phyloP scores from a whole-genome alignment of 2,888 invertebrate species.

The Tipula helvola region DNA sequence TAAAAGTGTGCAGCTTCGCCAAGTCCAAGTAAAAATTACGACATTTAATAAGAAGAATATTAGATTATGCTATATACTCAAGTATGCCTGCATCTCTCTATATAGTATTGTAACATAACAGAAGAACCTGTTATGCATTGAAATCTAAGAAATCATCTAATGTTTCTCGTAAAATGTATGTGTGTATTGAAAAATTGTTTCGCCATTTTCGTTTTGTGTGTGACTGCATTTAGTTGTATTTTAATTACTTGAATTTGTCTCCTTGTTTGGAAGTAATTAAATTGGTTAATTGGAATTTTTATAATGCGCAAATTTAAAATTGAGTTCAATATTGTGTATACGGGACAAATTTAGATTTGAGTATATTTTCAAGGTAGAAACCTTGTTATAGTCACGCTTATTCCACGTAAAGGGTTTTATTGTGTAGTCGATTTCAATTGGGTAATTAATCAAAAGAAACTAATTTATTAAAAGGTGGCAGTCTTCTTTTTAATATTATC shows the following conservation, averaged over 20 bases:
- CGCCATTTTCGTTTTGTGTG: background rate
- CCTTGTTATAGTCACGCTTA: too few relatives aligned
- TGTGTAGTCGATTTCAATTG: too few relatives aligned
- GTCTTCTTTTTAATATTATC: too few relatives aligned
- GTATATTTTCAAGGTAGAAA: too few relatives aligned
- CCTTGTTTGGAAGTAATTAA: background rate
- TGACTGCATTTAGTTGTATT: background rate
- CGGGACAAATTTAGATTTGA: too few relatives aligned
- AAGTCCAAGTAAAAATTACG: background rate
- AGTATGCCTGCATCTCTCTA: background rate
- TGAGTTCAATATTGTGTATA: background rate
- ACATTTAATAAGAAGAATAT: background rate
- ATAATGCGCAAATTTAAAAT: background rate
- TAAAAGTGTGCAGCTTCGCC: background rate
- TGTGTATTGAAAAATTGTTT: background rate
- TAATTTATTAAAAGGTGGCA: too few relatives aligned
- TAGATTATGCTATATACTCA: background rate
- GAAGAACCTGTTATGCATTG: background rate
- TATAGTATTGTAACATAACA: background rate
- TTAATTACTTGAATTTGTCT: background rate
- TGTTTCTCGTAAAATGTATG: background rate
- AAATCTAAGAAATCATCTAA: background rate
- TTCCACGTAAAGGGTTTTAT: too few relatives aligned
- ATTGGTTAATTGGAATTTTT: background rate
- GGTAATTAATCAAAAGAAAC: too few relatives aligned